Conservation (phyloP, 53 echinoderm and acorn worm genomes). For the Actinopyga echinites region DNA sequence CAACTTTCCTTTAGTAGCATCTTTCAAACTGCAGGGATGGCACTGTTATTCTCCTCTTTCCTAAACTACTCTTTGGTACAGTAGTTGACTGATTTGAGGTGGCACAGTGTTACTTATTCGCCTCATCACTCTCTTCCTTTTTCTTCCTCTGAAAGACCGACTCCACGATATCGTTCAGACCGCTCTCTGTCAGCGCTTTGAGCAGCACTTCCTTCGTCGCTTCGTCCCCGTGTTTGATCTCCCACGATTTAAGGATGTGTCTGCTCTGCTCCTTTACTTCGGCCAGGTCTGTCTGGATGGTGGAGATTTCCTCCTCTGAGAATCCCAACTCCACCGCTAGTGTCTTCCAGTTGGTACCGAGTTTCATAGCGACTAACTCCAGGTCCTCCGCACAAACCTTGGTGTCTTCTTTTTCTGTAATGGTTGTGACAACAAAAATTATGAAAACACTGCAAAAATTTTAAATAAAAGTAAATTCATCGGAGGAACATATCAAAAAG, state of each 20-base stretch:
- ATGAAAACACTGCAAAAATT: too few species aligned
- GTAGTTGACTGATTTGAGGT: too few species aligned
- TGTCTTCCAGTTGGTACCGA: conserved; percentile 94
- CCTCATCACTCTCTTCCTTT: not conserved
- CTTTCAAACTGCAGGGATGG: too few species aligned
- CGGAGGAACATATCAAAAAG: too few species aligned
- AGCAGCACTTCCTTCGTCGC: conserved; percentile 62
- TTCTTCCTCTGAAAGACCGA: conserved; percentile 69
- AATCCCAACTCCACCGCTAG: conserved; percentile 80
- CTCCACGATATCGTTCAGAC: conserved; percentile 89
- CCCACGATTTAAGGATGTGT: conserved; percentile 68
- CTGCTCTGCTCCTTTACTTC: conserved; percentile 83
- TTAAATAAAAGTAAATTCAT: too few species aligned
- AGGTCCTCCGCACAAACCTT: conserved; percentile 63
- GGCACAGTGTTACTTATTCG: too few species aligned
- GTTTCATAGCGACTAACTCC: conserved; percentile 63
- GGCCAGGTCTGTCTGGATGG: conserved; percentile 66
- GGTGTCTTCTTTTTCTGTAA: conserved; percentile 54
- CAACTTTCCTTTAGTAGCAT: too few species aligned
- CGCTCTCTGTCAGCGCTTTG: conserved; percentile 81
- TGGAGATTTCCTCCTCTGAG: conserved; percentile 82
- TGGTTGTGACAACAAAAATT: too few species aligned
- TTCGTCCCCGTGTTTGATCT: conserved; percentile 56
- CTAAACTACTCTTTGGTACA: too few species aligned
- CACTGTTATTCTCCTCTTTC: too few species aligned